phyloP scores from a whole-genome alignment of 2,113 vertebrate species.

The Ceyx melanurus region DNA sequence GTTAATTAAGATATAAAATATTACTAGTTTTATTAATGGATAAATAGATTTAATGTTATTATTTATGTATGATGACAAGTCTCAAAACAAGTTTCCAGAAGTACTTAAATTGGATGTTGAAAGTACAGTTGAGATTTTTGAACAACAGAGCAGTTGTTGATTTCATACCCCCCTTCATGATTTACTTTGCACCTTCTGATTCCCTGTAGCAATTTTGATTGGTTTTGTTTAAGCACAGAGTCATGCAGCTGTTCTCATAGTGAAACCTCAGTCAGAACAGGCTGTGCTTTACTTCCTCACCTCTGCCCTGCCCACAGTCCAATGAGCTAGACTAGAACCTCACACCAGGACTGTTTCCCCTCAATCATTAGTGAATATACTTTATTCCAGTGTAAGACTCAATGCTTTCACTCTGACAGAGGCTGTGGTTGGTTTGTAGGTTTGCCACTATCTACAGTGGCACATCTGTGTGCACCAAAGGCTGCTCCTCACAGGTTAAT shows the following conservation, averaged over 20 bases:
- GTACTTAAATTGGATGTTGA: not conserved
- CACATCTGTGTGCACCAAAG: not conserved
- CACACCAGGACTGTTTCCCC: not conserved
- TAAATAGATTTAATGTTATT: not conserved
- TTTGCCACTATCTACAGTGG: not conserved
- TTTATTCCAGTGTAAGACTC: not conserved
- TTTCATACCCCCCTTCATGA: not conserved
- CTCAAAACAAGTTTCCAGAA: not conserved
- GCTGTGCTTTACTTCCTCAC: not conserved
- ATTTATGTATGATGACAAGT: not conserved
- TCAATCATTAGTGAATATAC: not conserved
- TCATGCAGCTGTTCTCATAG: not conserved
- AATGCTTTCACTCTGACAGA: not conserved
- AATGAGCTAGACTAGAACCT: not conserved
- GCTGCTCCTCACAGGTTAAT: not conserved
- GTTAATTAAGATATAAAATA: not conserved
- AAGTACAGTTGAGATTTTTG: not conserved
- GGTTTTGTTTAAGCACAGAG: not conserved
- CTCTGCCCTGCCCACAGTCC: not conserved
- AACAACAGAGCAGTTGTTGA: not conserved
- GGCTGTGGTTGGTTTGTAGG: not conserved
- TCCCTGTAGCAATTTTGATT: not conserved
- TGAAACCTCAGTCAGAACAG: not conserved
- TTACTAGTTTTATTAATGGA: not conserved
- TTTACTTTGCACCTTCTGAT: not conserved